These are phyloP conservation scores for Macropis europaea DNA, from an alignment of 2,888 invertebrate species.

Conservation along the genomic window DNA sequence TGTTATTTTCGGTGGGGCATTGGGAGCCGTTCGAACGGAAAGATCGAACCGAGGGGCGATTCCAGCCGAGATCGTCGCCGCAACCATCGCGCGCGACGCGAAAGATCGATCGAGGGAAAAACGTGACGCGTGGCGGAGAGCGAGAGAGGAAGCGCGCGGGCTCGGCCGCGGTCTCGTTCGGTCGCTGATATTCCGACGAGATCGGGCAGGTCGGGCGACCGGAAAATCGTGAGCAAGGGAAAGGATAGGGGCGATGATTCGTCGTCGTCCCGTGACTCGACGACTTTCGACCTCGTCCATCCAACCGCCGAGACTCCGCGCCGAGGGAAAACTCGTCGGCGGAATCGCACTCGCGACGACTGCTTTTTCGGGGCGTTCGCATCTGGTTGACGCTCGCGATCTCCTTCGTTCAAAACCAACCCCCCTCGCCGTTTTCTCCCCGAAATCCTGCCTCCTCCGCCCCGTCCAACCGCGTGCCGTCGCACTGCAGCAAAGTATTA, in stretches of 20 bases:
- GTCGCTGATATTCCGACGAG: no score
- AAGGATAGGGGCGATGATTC: no score
- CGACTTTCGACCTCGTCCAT: no score
- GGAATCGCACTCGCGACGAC: background rate
- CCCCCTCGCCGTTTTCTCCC: background rate
- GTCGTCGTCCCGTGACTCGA: no score
- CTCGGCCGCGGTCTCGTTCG: no score
- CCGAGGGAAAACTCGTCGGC: background rate
- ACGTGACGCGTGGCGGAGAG: no score
- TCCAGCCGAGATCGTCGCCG: no score
- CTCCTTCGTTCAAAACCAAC: background rate
- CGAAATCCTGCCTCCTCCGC: background rate
- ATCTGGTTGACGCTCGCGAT: slow-evolving; percentile 21
- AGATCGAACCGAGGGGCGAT: slow-evolving; percentile 19
- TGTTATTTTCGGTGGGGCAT: slow-evolving; percentile 43
- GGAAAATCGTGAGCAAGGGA: no score
- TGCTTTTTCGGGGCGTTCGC: slow-evolving; percentile 18
- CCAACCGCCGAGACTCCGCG: background rate
- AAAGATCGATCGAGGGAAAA: background rate
- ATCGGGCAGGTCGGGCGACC: no score
- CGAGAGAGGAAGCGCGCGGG: no score
- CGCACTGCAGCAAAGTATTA: slow-evolving; percentile 29
- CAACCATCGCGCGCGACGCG: no score
- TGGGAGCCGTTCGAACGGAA: slow-evolving; percentile 17
- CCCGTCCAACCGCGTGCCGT: slow-evolving; percentile 7